phyloP scores from a whole-genome alignment of 2,888 invertebrate genomes.

The Polyploca ridens region DNA sequence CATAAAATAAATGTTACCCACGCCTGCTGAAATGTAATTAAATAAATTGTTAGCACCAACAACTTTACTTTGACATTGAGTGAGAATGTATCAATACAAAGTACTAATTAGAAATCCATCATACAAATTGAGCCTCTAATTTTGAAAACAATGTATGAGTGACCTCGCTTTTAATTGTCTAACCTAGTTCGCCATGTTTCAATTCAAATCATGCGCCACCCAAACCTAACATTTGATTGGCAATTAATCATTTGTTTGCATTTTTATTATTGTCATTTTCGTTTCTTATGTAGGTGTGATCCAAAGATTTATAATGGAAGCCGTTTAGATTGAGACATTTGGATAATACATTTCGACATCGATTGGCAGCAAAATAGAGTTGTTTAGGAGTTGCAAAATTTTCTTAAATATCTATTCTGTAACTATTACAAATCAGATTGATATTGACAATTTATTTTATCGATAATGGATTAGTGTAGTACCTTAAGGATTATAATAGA shows the following conservation, averaged over 20 bases:
- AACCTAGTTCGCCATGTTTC: slow-evolving; percentile 32
- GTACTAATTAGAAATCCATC: not conserved
- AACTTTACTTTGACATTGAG: slow-evolving; percentile 3
- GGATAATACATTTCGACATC: slow-evolving; percentile 6
- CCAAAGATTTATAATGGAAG: slow-evolving; percentile 28
- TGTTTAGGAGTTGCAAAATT: slow-evolving; percentile 13
- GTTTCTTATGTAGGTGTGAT: slow-evolving; percentile 26
- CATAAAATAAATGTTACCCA: too few species aligned
- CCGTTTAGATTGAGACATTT: slow-evolving; percentile 18
- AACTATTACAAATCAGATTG: slow-evolving; percentile 18
- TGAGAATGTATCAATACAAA: slow-evolving; percentile 3
- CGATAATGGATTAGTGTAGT: slow-evolving; percentile 1
- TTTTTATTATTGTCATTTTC: not conserved
- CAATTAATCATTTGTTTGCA: slow-evolving; percentile 1
- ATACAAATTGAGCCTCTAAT: not conserved
- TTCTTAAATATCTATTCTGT: slow-evolving; percentile 15
- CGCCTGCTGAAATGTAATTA: not conserved
- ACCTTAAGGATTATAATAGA: not conserved
- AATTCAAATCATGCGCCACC: slow-evolving; percentile 2
- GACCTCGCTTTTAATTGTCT: slow-evolving; percentile 39
- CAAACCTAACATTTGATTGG: not conserved
- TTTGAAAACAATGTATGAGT: slow-evolving; percentile 23
- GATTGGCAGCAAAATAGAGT: slow-evolving; percentile 7
- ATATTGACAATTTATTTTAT: slow-evolving; percentile 10
- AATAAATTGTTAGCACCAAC: slow-evolving; percentile 1